Evolutionary conservation across 2,888 invertebrate species (phyloP).

Genomic region (Hipparchia semele): DNA sequence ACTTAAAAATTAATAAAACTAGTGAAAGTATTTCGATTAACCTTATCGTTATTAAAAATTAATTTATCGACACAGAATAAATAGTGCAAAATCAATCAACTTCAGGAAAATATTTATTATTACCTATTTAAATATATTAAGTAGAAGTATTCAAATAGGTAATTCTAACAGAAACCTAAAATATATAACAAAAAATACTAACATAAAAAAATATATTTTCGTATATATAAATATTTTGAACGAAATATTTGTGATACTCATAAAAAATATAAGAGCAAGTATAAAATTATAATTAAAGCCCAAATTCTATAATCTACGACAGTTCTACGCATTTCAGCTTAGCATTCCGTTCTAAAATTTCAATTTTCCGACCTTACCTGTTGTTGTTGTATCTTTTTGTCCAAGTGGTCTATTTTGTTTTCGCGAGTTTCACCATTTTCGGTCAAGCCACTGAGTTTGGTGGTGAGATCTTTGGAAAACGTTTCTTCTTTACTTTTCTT

Average conservation of each 20-base stretch:
- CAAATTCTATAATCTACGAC: slow-evolving; percentile 10
- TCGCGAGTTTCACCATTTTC: slow-evolving; percentile 63
- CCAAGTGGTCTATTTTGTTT: slow-evolving; percentile 83
- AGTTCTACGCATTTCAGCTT: slow-evolving; percentile 25
- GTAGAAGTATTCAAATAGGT: no score
- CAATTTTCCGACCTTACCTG: slow-evolving; percentile 74
- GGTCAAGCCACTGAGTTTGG: slow-evolving; percentile 76
- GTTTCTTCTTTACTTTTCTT: slow-evolving; percentile 67
- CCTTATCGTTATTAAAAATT: not conserved
- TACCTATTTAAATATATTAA: not conserved
- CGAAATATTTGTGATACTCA: slow-evolving; percentile 4
- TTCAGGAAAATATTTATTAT: not conserved
- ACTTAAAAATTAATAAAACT: not conserved
- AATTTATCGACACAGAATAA: not conserved
- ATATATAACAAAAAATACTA: slow-evolving; percentile 14
- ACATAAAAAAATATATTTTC: slow-evolving; percentile 19
- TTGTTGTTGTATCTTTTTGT: slow-evolving; percentile 86
- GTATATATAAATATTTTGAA: not conserved
- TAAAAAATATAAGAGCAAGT: slow-evolving; percentile 1
- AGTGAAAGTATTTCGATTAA: not conserved
- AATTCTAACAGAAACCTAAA: not conserved
- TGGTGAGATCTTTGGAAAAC: slow-evolving; percentile 81
- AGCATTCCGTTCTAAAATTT: slow-evolving; percentile 17
- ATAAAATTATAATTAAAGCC: slow-evolving; percentile 20
- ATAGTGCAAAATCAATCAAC: slow-evolving; percentile 19